Evolutionary conservation across 2,888 invertebrate genomes (phyloP).

Genomic region (Apoda limacodes): DNA sequence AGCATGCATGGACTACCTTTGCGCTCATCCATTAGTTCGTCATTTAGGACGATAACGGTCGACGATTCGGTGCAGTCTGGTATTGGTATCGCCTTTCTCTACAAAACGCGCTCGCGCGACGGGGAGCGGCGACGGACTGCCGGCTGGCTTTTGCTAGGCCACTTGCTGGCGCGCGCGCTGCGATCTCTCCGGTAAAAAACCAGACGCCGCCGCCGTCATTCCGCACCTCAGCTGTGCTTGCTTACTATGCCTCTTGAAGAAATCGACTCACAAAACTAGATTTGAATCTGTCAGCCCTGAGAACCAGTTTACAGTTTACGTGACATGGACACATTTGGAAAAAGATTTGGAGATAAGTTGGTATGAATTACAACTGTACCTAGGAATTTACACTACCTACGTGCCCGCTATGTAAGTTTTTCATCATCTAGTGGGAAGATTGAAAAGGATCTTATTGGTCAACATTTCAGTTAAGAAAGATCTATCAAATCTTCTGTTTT

Average conservation of each 20-base stretch:
- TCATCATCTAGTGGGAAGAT: too few relatives aligned
- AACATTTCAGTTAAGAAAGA: too few relatives aligned
- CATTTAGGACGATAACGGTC: conserved; percentile 65
- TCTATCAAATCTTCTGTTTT: too few relatives aligned
- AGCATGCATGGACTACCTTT: conserved; percentile 64
- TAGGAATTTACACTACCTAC: too few relatives aligned
- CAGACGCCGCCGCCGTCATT: conserved; percentile 32
- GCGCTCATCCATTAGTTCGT: conserved; percentile 61
- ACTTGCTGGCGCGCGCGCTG: conserved; percentile 38
- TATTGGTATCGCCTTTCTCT: conserved; percentile 21
- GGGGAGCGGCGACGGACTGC: conserved; percentile 52
- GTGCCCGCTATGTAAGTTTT: too few relatives aligned
- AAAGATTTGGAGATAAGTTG: too few relatives aligned
- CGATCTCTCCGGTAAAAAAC: conserved; percentile 47
- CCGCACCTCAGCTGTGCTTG: conserved; percentile 10
- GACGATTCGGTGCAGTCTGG: conserved; percentile 32
- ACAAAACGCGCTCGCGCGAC: conserved; percentile 42
- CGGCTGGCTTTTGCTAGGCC: conserved; percentile 20
- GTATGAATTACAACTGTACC: too few relatives aligned
- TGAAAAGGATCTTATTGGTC: too few relatives aligned
- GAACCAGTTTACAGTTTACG: conserved; percentile 31
- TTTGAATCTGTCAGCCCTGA: conserved; percentile 29
- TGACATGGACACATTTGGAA: too few relatives aligned
- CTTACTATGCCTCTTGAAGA: not conserved
- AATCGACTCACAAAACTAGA: conserved; percentile 33